These are phyloP conservation scores for Himalopsyche kuldschensis DNA, from an alignment of 2,888 invertebrate species.

Conservation along the genomic window DNA sequence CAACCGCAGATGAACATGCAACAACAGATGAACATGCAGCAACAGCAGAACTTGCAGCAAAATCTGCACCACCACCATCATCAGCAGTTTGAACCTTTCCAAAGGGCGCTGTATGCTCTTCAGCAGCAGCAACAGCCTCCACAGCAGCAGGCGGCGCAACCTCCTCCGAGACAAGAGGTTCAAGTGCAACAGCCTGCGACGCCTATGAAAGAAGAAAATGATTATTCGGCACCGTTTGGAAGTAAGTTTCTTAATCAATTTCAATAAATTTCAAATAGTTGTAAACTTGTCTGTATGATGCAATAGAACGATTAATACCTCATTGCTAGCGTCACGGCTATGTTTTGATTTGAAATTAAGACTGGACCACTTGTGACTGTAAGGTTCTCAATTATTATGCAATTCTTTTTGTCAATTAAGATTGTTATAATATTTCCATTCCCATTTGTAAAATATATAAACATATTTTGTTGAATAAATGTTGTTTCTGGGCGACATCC, in stretches of 20 bases:
- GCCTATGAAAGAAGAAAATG: slow-evolving; percentile 35
- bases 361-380: too few relatives aligned
- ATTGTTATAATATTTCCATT: too few relatives aligned
- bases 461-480: too few relatives aligned
- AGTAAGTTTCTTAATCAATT: slow-evolving; percentile 26
- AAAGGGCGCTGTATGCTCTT: slow-evolving; percentile 44
- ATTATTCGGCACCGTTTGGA: slow-evolving; percentile 32
- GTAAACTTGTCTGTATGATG: too few relatives aligned
- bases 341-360: too few relatives aligned
- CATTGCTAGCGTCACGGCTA: too few relatives aligned
- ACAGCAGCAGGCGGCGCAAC: slow-evolving; percentile 17
- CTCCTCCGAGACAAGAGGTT: slow-evolving; percentile 44
- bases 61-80: slow-evolving; percentile 42
- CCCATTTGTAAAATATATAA: too few relatives aligned
- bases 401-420: too few relatives aligned
- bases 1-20: slow-evolving; percentile 52
- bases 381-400: too few relatives aligned
- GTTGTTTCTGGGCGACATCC: too few relatives aligned
- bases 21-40: slow-evolving; percentile 50
- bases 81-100: slow-evolving; percentile 32
- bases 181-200: background rate
- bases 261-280: too few relatives aligned
- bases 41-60: slow-evolving; percentile 51
- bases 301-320: too few relatives aligned
- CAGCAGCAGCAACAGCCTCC: slow-evolving; percentile 44